Evolutionary conservation across 2,113 vertebrate species (phyloP).

Genomic region (Orycteropus afer): DNA sequence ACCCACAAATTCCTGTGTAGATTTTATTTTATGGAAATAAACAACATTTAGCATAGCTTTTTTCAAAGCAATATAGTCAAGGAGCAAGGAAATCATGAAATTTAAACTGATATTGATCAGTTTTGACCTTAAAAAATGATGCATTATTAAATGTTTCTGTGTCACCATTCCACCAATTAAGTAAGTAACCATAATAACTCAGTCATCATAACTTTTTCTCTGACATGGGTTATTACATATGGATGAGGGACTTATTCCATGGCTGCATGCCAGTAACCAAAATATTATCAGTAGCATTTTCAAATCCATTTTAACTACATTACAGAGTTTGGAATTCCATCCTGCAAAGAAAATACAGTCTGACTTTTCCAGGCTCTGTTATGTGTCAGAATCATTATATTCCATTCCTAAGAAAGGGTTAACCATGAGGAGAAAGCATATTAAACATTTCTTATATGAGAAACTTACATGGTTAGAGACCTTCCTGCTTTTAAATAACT

Average conservation of each 20-base stretch:
- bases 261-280: neutral
- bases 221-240: neutral
- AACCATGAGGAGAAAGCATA: constrained; percentile 42
- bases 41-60: neutral
- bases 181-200: constrained; percentile 33
- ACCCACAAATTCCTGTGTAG: neutral
- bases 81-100: neutral
- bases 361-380: neutral
- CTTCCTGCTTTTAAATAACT: constrained; percentile 72
- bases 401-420: constrained; percentile 53
- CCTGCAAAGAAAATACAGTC: neutral
- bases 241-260: neutral
- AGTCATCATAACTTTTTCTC: neutral
- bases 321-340: constrained; percentile 19
- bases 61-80: constrained; percentile 5
- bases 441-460: constrained; percentile 71
- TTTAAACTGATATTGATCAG: constrained; percentile 16
- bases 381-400: neutral
- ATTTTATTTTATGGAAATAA: constrained; percentile 41
- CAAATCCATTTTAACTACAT: constrained; percentile 8
- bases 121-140: neutral
- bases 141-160: constrained; percentile 1
- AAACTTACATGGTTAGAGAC: constrained; percentile 66
- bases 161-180: neutral
- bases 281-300: constrained; percentile 31